Conservation (phyloP, 2,113 vertebrate genomes). For the Sylvia atricapilla region DNA sequence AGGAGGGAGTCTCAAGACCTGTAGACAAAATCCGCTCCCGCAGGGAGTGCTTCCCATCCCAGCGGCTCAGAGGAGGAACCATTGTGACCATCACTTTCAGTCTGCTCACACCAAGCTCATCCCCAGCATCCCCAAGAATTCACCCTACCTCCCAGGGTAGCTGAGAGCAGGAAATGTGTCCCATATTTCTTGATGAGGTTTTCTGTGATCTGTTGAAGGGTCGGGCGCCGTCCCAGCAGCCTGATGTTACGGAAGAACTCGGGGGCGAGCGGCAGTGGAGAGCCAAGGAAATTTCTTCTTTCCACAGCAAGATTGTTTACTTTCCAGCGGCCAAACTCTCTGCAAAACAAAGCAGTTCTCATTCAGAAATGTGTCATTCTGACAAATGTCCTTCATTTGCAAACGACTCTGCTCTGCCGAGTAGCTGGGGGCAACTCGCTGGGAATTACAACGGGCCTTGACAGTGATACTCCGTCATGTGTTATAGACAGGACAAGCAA, state of each 20-base stretch:
- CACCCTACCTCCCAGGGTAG: constrained; percentile 91
- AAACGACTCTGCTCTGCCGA: constrained; percentile 1
- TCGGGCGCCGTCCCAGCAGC: constrained; percentile 90
- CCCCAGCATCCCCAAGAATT: not conserved
- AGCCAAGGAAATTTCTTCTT: constrained; percentile 90
- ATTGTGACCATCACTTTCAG: rapidly evolving
- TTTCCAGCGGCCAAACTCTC: constrained; percentile 98
- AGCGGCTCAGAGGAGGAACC: not conserved
- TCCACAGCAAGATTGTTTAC: constrained; percentile 96
- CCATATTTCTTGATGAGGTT: constrained; percentile 98
- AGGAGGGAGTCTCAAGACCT: not conserved
- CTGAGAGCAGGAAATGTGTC: constrained; percentile 93
- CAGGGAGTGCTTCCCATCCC: rapidly evolving
- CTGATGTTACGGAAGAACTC: constrained; percentile 95
- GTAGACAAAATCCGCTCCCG: rapidly evolving
- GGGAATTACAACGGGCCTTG: not conserved
- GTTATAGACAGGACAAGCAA: not conserved
- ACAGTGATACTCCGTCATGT: not conserved
- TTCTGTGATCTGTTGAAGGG: constrained; percentile 90
- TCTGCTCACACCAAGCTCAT: not conserved
- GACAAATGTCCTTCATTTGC: constrained; percentile 54
- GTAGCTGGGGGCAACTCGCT: not conserved
- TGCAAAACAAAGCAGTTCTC: constrained; percentile 73
- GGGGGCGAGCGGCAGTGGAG: constrained; percentile 88
- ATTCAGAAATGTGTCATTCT: constrained; percentile 48